Conservation (phyloP, 2,113 vertebrate species). For the mouse (Mus musculus) region DNA sequence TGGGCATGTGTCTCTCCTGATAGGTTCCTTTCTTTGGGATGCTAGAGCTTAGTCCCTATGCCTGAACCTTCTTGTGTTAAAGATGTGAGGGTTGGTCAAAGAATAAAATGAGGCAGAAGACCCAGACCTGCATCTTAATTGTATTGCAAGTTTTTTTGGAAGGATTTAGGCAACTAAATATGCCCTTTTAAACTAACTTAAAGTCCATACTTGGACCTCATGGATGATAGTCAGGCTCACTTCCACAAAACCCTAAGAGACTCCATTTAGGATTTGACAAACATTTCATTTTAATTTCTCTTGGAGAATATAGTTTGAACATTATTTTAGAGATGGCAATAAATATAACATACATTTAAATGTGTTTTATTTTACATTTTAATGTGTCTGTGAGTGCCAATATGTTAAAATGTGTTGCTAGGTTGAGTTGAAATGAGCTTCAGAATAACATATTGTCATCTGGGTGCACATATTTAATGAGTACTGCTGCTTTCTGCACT, state of each 20-base stretch:
- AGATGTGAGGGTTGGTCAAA: neutral
- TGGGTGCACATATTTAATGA: neutral
- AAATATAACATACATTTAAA: constrained; percentile 50
- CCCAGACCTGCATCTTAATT: neutral
- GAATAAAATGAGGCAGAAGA: neutral
- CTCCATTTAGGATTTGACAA: constrained; percentile 2
- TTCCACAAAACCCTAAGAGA: neutral
- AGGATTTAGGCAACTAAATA: neutral
- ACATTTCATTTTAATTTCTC: constrained; percentile 25
- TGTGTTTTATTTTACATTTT: constrained; percentile 49
- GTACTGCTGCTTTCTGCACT: neutral
- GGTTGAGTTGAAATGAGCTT: constrained; percentile 44
- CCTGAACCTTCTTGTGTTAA: neutral
- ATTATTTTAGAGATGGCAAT: constrained; percentile 44
- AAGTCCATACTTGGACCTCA: neutral
- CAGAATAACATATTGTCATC: constrained; percentile 35
- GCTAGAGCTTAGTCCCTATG: neutral
- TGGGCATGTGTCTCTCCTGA: neutral
- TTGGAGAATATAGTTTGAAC: neutral
- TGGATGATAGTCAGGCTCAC: neutral
- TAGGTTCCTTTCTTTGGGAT: neutral
- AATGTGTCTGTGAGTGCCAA: neutral
- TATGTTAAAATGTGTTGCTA: constrained; percentile 38
- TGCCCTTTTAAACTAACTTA: neutral
- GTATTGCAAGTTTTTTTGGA: neutral